Conservation (phyloP, 2,888 invertebrate species). For the Ariolimax columbianus region DNA sequence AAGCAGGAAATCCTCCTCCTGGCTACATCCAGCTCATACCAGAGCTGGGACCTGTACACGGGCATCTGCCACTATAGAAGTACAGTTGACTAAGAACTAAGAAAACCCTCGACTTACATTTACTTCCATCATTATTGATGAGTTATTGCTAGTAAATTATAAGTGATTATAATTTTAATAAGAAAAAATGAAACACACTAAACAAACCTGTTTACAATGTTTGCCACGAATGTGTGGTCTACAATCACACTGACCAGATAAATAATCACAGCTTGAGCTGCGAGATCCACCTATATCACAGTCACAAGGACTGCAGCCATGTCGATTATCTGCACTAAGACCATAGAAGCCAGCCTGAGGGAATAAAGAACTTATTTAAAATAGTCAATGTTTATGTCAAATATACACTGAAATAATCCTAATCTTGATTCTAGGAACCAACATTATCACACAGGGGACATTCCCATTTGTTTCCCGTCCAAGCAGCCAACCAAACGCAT, state of each 20-base stretch:
- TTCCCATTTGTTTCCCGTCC: too few relatives aligned
- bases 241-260: constrained; percentile 92
- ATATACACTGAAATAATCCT: too few relatives aligned
- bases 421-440: too few relatives aligned
- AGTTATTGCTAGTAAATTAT: background rate
- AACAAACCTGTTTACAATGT: constrained; percentile 85
- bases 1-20: too few relatives aligned
- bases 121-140: background rate
- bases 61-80: too few relatives aligned
- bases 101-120: background rate
- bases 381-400: too few relatives aligned
- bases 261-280: constrained; percentile 91
- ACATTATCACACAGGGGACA: too few relatives aligned
- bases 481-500: too few relatives aligned
- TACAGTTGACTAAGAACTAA: too few relatives aligned
- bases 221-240: constrained; percentile 81
- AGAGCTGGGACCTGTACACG: too few relatives aligned
- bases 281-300: constrained; percentile 96
- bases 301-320: constrained; percentile 96
- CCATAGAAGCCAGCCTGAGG: constrained; percentile 95
- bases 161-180: background rate
- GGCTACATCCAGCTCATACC: too few relatives aligned
- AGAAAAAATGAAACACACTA: background rate
- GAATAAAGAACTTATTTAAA: too few relatives aligned
- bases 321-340: constrained; percentile 88